Evolutionary conservation across 2,113 vertebrate genomes (phyloP).

Genomic region (Hylia prasina): DNA sequence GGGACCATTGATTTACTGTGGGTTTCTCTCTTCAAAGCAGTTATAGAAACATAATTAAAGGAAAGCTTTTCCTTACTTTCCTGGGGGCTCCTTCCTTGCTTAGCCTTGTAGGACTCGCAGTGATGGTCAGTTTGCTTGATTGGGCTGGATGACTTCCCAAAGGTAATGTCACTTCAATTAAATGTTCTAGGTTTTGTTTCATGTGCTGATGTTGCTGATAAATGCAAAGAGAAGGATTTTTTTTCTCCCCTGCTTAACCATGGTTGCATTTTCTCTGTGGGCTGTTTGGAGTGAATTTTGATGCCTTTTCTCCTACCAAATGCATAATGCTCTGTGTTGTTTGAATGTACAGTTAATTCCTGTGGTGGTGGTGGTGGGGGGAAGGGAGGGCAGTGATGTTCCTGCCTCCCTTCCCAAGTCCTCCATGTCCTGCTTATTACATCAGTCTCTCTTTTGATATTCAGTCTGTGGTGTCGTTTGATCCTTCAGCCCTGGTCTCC

Average conservation of each 20-base stretch:
- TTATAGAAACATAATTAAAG: slow-evolving; percentile 42
- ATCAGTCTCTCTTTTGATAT: slow-evolving; percentile 27
- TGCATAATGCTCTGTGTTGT: not conserved
- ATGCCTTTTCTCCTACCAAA: slow-evolving; percentile 14
- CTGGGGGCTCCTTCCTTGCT: slow-evolving; percentile 47
- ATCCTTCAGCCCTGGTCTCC: not conserved
- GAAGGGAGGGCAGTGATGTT: not conserved
- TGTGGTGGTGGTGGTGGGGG: not conserved
- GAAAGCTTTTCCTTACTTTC: slow-evolving; percentile 51
- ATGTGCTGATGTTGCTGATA: slow-evolving; percentile 33
- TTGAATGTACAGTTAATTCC: not conserved
- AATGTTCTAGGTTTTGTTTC: slow-evolving; percentile 32
- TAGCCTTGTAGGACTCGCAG: slow-evolving; percentile 45
- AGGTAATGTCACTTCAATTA: slow-evolving; percentile 27
- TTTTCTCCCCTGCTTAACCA: not conserved
- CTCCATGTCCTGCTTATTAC: not conserved
- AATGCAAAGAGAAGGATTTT: slow-evolving; percentile 2
- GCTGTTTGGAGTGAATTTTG: slow-evolving; percentile 24
- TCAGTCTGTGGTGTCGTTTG: not conserved
- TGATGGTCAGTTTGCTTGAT: slow-evolving; percentile 58
- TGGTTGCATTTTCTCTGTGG: slow-evolving; percentile 31
- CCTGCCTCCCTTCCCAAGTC: not conserved
- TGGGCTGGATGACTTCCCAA: slow-evolving; percentile 42
- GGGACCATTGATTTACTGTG: slow-evolving; percentile 32
- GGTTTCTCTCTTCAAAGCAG: slow-evolving; percentile 47